Percentiles rank a stretch among this genome's conserved stretches.
Conservation (phyloP, 1,140 invertebrate species). For the Trichonephila inaurata region DNA sequence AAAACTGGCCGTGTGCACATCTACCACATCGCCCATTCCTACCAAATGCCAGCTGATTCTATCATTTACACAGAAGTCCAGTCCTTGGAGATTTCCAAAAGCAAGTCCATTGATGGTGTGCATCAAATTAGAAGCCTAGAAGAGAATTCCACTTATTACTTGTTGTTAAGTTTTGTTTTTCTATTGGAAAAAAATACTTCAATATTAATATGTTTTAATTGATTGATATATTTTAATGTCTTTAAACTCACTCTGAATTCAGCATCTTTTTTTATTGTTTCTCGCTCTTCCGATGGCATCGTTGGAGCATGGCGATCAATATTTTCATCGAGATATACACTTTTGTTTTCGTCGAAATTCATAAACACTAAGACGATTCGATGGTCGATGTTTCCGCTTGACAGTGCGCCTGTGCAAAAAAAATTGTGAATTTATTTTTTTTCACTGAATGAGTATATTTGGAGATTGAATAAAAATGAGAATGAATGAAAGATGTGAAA, state of each 20-base stretch:
- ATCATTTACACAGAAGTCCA: conserved; percentile 78
- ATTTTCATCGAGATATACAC: conserved; percentile 78
- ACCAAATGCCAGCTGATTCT: conserved; percentile 79
- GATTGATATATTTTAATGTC: background rate
- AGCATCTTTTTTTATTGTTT: conserved; percentile 68
- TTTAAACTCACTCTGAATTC: conserved; percentile 71
- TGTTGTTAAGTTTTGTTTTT: too few relatives aligned
- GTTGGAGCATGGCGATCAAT: conserved; percentile 60
- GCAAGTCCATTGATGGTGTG: conserved; percentile 79
- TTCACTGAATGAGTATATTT: background rate
- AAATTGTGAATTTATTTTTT: background rate
- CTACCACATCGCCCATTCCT: conserved; percentile 78
- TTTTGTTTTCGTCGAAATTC: conserved; percentile 79
- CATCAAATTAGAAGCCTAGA: conserved; percentile 76
- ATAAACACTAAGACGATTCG: conserved; percentile 78
- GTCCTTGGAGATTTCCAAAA: conserved; percentile 79
- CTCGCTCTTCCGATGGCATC: conserved; percentile 55
- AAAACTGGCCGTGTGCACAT: conserved; percentile 78
- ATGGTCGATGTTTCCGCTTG: conserved; percentile 59
- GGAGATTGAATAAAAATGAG: too few relatives aligned
- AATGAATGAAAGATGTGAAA: too few relatives aligned
- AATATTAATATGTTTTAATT: too few relatives aligned
- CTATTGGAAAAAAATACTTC: too few relatives aligned
- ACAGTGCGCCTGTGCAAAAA: conserved; percentile 37
- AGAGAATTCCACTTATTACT: background rate